Evolutionary conservation across 2,113 vertebrate species (phyloP).

Genomic region (Dascyllus trimaculatus): DNA sequence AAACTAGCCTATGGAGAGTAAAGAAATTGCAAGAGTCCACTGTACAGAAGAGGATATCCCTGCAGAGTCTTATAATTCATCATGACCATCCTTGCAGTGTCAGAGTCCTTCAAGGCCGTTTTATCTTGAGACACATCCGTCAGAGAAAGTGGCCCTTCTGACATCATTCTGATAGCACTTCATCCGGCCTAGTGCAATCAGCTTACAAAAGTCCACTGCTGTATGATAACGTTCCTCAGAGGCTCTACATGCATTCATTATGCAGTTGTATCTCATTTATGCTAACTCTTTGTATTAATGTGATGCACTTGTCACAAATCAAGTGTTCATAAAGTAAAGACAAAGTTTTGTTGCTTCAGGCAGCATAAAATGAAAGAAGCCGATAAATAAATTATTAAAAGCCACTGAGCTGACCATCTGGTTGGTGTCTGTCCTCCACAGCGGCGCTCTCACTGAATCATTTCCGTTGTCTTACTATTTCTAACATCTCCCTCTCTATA

Average conservation of each 20-base stretch:
- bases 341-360: slow-evolving; percentile 54
- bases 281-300: slow-evolving; percentile 54
- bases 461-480: slow-evolving; percentile 57
- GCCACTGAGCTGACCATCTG: slow-evolving; percentile 79
- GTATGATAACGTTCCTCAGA: slow-evolving; percentile 50
- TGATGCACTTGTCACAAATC: slow-evolving; percentile 46
- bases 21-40: slow-evolving; percentile 12
- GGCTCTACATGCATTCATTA: slow-evolving; percentile 61
- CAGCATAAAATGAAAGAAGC: slow-evolving; percentile 44
- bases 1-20: neutral
- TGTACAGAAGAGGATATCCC: neutral
- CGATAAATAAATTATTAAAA: slow-evolving; percentile 72
- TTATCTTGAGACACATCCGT: slow-evolving; percentile 51
- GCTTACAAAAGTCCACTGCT: slow-evolving; percentile 46
- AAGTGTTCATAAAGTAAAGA: slow-evolving; percentile 41
- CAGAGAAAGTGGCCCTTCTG: slow-evolving; percentile 42
- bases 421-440: slow-evolving; percentile 56
- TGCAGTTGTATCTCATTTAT: slow-evolving; percentile 65
- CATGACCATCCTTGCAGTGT: slow-evolving; percentile 30
- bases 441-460: slow-evolving; percentile 59
- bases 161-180: slow-evolving; percentile 50
- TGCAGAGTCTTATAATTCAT: slow-evolving; percentile 32
- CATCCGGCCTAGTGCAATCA: slow-evolving; percentile 61
- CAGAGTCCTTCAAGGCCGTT: slow-evolving; percentile 49
- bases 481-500: slow-evolving; percentile 61